These are phyloP conservation scores for Ptilorrhoa leucosticta DNA, from an alignment of 2,113 vertebrate genomes.

Conservation along the genomic window DNA sequence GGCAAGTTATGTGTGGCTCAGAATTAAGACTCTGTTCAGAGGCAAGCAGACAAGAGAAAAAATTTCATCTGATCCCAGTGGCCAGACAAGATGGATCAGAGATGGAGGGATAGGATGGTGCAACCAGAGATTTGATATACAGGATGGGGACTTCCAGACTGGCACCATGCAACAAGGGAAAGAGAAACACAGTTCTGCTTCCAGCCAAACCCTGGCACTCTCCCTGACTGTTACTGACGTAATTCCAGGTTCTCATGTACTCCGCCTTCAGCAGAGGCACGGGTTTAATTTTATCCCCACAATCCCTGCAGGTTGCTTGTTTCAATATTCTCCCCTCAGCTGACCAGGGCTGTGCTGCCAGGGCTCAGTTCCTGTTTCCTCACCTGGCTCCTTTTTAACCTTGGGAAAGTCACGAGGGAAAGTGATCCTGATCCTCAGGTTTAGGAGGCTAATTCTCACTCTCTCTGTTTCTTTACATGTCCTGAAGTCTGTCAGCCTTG, in stretches of 20 bases:
- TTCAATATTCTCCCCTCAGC: not conserved
- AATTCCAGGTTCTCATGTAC: not conserved
- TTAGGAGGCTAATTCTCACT: not conserved
- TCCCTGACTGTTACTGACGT: not conserved
- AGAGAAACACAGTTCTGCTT: not conserved
- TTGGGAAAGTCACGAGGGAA: not conserved
- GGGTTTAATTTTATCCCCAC: not conserved
- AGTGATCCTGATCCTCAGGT: not conserved
- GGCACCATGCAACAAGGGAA: not conserved
- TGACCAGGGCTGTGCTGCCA: not conserved
- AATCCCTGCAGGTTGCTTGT: not conserved
- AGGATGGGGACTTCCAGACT: not conserved
- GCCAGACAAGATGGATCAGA: not conserved
- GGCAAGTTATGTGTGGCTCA: not conserved
- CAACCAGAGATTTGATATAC: not conserved
- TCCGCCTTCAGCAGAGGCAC: not conserved
- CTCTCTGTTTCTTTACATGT: not conserved
- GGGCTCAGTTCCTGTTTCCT: not conserved
- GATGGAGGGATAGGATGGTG: not conserved
- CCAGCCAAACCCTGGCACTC: not conserved
- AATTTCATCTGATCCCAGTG: not conserved
- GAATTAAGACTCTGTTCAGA: not conserved
- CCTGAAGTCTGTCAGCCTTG: not conserved
- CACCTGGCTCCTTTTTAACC: not conserved
- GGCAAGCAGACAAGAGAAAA: not conserved